Evolutionary conservation across 2,888 invertebrate species (phyloP).

Genomic region (Dolichomitus sp.): DNA sequence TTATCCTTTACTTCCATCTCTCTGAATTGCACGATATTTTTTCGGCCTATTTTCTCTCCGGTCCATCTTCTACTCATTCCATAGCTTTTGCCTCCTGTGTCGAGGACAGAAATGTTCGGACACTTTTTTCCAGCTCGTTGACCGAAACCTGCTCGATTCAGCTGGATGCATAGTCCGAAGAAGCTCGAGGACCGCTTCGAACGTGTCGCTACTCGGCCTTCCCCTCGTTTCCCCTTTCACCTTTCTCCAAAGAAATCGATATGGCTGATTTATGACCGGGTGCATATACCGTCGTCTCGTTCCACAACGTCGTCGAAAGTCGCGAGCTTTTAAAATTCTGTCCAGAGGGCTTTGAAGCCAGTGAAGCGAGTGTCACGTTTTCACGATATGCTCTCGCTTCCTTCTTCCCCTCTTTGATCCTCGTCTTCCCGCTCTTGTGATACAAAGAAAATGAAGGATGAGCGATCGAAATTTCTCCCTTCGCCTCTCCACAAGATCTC

Average conservation of each 20-base stretch:
- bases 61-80: slow-evolving; percentile 8
- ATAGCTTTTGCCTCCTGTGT: slow-evolving; percentile 2
- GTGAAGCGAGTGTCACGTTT: slow-evolving; percentile 70
- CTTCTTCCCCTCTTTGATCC: slow-evolving; percentile 23
- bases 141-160: slow-evolving; percentile 25
- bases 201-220: slow-evolving; percentile 7
- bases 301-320: slow-evolving; percentile 39
- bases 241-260: slow-evolving; percentile 68
- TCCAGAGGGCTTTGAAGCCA: slow-evolving; percentile 72
- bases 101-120: slow-evolving; percentile 3
- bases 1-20: not conserved
- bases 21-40: not conserved
- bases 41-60: not conserved
- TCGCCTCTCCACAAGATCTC: not conserved
- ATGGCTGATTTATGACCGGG: slow-evolving; percentile 74
- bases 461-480: slow-evolving; percentile 14
- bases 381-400: slow-evolving; percentile 42
- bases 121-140: slow-evolving; percentile 37
- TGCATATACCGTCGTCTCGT: slow-evolving; percentile 59
- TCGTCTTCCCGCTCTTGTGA: slow-evolving; percentile 1
- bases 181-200: slow-evolving; percentile 28
- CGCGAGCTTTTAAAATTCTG: slow-evolving; percentile 72
- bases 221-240: not conserved
- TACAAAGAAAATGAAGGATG: slow-evolving; percentile 38
- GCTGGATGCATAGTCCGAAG: slow-evolving; percentile 25